These are phyloP conservation scores for Coecobrya sp. DNA, from an alignment of 2,888 invertebrate species.

Conservation along the genomic window DNA sequence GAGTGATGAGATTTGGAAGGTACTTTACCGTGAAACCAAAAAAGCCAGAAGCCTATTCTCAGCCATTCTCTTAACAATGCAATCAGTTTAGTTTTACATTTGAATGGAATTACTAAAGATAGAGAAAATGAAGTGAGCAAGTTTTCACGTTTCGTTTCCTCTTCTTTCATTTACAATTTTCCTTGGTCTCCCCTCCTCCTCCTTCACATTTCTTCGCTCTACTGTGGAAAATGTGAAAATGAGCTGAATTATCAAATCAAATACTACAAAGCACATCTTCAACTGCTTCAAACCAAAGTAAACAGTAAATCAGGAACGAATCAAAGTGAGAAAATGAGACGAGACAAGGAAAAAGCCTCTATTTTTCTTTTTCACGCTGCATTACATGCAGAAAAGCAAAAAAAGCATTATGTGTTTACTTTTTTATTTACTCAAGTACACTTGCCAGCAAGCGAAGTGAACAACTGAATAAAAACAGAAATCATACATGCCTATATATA, in stretches of 20 bases:
- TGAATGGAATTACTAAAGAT: background rate
- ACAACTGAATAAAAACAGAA: background rate
- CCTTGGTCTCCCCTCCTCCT: background rate
- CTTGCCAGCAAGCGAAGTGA: background rate
- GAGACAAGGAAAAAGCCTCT: slow-evolving; percentile 7
- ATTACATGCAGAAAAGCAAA: slow-evolving; percentile 46
- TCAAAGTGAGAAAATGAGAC: slow-evolving; percentile 20
- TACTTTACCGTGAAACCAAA: background rate
- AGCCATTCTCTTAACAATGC: slow-evolving; percentile 10
- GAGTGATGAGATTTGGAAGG: slow-evolving; percentile 8
- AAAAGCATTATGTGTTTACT: slow-evolving; percentile 6
- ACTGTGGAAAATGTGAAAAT: slow-evolving; percentile 26
- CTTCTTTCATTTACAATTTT: slow-evolving; percentile 5
- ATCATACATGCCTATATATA: background rate
- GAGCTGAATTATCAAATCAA: slow-evolving; percentile 41
- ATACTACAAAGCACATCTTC: background rate
- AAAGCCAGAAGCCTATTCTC: background rate
- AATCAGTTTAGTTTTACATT: slow-evolving; percentile 48
- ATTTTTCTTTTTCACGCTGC: slow-evolving; percentile 47
- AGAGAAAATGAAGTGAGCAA: slow-evolving; percentile 33
- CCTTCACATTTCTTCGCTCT: background rate
- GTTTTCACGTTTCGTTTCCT: slow-evolving; percentile 18
- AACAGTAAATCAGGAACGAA: slow-evolving; percentile 7
- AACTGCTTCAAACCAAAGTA: background rate
- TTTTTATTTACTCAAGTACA: background rate